Evolutionary conservation across 2,797 vertebrate species (phyloP).

Genomic region (Clarias pachynema): DNA sequence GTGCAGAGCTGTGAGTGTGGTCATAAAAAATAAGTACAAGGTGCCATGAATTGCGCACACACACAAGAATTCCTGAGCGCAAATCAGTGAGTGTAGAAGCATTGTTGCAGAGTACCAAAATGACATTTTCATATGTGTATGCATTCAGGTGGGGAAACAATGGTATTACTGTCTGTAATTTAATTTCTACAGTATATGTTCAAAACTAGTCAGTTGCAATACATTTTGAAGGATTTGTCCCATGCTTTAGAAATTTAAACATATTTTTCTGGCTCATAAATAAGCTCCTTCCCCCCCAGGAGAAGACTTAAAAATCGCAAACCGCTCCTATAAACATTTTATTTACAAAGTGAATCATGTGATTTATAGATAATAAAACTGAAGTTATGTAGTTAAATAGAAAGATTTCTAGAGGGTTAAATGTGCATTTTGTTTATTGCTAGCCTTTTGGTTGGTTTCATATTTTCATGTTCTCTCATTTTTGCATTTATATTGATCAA

Average conservation of each 20-base stretch:
- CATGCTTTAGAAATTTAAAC: background rate
- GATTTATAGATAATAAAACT: background rate
- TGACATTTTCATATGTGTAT: background rate
- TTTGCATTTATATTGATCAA: background rate
- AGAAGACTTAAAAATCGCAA: background rate
- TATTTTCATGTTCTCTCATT: background rate
- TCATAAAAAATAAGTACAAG: background rate
- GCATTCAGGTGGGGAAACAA: background rate
- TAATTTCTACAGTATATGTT: background rate
- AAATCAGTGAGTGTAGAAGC: background rate
- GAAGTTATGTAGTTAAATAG: background rate
- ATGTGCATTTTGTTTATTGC: background rate
- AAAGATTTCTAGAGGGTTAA: background rate
- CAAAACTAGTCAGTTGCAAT: background rate
- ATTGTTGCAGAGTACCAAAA: background rate
- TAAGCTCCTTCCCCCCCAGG: background rate
- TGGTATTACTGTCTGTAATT: background rate
- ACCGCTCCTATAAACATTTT: background rate
- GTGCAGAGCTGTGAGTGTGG: background rate
- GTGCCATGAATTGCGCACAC: background rate
- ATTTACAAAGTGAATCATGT: background rate
- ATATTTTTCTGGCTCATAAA: background rate
- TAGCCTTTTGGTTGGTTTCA: background rate
- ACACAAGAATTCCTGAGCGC: background rate
- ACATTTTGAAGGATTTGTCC: background rate